A percentile compares a stretch with the other conserved stretches of the same genome.
These are phyloP conservation scores for Galaxias olidus DNA, from an alignment of 2,797 vertebrate species.

Conservation along the genomic window DNA sequence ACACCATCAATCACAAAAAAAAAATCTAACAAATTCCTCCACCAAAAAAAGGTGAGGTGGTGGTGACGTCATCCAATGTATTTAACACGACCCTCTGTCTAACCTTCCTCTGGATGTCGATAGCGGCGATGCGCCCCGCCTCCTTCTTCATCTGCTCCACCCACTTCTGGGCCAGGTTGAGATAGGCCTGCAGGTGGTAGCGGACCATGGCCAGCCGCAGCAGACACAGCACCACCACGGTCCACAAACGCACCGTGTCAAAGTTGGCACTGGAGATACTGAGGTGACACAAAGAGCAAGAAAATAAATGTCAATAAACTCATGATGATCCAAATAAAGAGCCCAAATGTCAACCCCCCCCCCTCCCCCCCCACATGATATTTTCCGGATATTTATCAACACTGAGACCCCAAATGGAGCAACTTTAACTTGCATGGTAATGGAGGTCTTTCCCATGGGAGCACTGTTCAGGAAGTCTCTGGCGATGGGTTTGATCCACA, in stretches of 20 bases:
- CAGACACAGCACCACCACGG: constrained; percentile 77
- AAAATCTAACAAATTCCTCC: background rate
- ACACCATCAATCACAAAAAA: no score
- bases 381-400: background rate
- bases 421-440: constrained; percentile 81
- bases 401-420: background rate
- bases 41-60: background rate
- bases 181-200: constrained; percentile 92
- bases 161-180: constrained; percentile 87
- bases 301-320: background rate
- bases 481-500: constrained; percentile 91
- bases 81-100: constrained; percentile 2
- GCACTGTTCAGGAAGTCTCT: constrained; percentile 87
- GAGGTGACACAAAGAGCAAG: background rate
- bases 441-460: constrained; percentile 78
- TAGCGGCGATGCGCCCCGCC: constrained; percentile 84
- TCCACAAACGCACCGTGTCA: constrained; percentile 86
- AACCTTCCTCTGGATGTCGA: constrained; percentile 92
- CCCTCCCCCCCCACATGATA: no score
- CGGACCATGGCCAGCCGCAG: constrained; percentile 81
- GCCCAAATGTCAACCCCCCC: no score
- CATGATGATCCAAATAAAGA: no score
- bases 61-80: background rate
- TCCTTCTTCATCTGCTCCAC: constrained; percentile 90
- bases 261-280: constrained; percentile 84